Conservation (phyloP, 2,888 invertebrate species). For the Torymus auratus region DNA sequence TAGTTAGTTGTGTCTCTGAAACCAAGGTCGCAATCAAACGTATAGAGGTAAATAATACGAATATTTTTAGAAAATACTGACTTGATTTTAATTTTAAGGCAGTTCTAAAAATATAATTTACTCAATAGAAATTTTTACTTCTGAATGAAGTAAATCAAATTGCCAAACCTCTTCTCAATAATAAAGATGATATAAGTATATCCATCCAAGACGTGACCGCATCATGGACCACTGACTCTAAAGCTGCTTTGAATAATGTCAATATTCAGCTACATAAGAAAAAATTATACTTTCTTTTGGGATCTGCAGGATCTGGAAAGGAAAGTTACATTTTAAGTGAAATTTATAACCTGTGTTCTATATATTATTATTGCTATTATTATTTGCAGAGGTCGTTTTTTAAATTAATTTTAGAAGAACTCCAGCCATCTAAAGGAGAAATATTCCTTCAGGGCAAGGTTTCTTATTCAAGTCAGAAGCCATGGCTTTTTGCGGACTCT, state of each 20-base stretch:
- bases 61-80: not conserved
- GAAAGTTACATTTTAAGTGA: not conserved
- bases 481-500: too few species aligned
- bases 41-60: not conserved
- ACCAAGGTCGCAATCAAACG: not conserved
- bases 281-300: not conserved
- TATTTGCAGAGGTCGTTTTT: too few species aligned
- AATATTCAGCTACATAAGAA: not conserved
- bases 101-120: not conserved
- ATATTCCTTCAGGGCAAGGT: too few species aligned
- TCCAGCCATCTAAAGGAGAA: too few species aligned
- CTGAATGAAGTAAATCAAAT: not conserved
- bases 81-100: not conserved
- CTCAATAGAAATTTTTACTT: not conserved
- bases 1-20: not conserved
- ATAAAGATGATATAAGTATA: not conserved
- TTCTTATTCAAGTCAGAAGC: too few species aligned
- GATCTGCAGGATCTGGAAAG: not conserved
- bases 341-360: not conserved
- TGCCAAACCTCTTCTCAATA: not conserved
- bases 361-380: too few species aligned
- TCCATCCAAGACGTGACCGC: slow-evolving; percentile 69
- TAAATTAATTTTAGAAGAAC: too few species aligned
- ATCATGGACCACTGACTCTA: not conserved
- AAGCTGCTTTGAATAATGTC: not conserved